Percentiles rank a stretch among this genome's conserved stretches.
These are phyloP conservation scores for Autographa pulchrina DNA, from an alignment of 2,888 invertebrate species.

Conservation along the genomic window DNA sequence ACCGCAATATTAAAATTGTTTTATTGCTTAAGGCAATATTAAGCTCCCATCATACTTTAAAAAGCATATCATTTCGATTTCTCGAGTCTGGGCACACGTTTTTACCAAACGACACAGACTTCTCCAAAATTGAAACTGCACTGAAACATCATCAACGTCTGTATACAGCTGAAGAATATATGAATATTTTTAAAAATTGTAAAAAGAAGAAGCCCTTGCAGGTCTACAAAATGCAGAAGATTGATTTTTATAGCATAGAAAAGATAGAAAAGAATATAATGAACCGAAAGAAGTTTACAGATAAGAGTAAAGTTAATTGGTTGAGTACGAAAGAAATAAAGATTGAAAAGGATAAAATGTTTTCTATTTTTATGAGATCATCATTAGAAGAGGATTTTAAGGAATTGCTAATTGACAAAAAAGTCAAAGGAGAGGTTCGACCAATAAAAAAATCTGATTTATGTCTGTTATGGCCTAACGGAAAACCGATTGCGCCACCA, in stretches of 20 bases:
- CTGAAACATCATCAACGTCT: no score
- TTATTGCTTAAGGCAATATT: not conserved
- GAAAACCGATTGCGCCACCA: slow-evolving; percentile 23
- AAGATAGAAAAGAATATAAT: not conserved
- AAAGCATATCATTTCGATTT: no score
- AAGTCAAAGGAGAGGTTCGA: slow-evolving; percentile 7
- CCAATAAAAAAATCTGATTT: slow-evolving; percentile 21
- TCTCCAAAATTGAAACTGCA: no score
- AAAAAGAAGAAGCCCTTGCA: no score
- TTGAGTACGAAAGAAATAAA: slow-evolving; percentile 15
- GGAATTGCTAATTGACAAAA: slow-evolving; percentile 31
- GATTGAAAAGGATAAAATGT: slow-evolving; percentile 12
- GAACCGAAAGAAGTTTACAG: slow-evolving; percentile 12
- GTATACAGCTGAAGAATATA: no score
- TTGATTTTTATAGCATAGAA: no score
- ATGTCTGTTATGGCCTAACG: slow-evolving; percentile 27
- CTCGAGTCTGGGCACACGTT: no score
- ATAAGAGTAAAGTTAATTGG: slow-evolving; percentile 14
- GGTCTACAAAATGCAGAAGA: no score
- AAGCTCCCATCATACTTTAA: not conserved
- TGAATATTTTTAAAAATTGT: no score
- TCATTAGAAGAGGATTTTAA: slow-evolving; percentile 21
- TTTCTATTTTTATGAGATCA: slow-evolving; percentile 18
- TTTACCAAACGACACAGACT: no score
- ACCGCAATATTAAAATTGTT: slow-evolving; percentile 14